Base-by-base conservation (phyloP, 2,797 vertebrate species). In the Fundulus diaphanus region DNA sequence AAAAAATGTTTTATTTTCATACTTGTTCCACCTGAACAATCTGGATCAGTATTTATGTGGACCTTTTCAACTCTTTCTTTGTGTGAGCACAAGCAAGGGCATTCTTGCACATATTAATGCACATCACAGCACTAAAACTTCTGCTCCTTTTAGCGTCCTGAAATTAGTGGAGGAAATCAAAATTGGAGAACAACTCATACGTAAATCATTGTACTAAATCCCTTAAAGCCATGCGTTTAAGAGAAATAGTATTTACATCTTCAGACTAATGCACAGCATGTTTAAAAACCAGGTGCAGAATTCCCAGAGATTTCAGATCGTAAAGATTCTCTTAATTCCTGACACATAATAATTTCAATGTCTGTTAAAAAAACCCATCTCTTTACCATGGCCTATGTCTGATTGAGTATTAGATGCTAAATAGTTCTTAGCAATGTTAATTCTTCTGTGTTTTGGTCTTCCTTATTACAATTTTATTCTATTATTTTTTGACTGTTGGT, bases 1-100 rank as follows among this genome's bases (percentile, higher is more conserved):
- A 66, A 78, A 76, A 5, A 46, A 31, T 80, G 40, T 15, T 69
- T 7, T 73, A 12, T 15, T 31, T 37, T 75, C 27, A 24, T 37
- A 22, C 35, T 61, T 70, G 59, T n/a, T 37, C 67, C 5, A 42
- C n/a, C 65, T 48, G 22, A 63, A 44, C 27, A 31, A 68, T 40
- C 1, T 27, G 51, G 27, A 71, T 68, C 6, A 68, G 37, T 68
- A 68, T 67, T 11, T 33, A 49, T 69, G 79, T 46, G 5, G 11
- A 40, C 57, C 68, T 18, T 52, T 33, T 63, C 22, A 57, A 0
- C 31, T 33, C 9, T 54, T 78, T 13, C 29, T 9, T 42, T 57
- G 48, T 52, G 35, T 12, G n/a, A 13, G 63, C 9, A 48, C 20
- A 48, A 71, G 49, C 24, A 42, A 15, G 2, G 48, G 52, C 31